Conservation (phyloP, 2,888 invertebrate species). For the Orthosia incerta region DNA sequence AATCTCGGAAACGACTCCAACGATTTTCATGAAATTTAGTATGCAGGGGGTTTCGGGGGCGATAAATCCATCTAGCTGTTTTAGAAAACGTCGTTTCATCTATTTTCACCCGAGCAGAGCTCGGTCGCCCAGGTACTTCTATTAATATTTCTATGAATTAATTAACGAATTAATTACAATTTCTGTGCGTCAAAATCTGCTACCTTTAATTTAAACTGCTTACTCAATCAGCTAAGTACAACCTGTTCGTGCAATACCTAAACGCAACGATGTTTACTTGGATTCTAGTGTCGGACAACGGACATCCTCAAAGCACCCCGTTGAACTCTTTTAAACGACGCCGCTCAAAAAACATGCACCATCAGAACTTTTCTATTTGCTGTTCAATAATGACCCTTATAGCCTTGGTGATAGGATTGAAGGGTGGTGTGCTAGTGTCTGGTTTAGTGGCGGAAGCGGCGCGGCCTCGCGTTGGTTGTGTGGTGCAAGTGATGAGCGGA, state of each 20-base stretch:
- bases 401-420: slow-evolving; percentile 50
- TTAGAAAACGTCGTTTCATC: too few relatives aligned
- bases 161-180: too few relatives aligned
- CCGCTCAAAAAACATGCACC: slow-evolving; percentile 72
- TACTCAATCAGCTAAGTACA: neutral
- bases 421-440: slow-evolving; percentile 52
- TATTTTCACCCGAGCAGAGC: too few relatives aligned
- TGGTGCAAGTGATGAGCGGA: slow-evolving; percentile 69
- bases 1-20: too few relatives aligned
- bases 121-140: too few relatives aligned
- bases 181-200: too few relatives aligned
- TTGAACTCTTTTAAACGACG: slow-evolving; percentile 83
- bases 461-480: slow-evolving; percentile 76
- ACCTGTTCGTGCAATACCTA: slow-evolving; percentile 11
- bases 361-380: slow-evolving; percentile 14
- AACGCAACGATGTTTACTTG: slow-evolving; percentile 39
- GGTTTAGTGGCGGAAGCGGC: slow-evolving; percentile 78
- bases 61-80: too few relatives aligned
- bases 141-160: too few relatives aligned
- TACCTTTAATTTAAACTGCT: neutral
- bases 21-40: too few relatives aligned
- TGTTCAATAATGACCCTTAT: slow-evolving; percentile 63
- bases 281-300: slow-evolving; percentile 67
- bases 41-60: too few relatives aligned
- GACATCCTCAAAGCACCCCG: slow-evolving; percentile 82